Conservation (phyloP, 2,113 vertebrate species). For the Neomonachus schauinslandi region DNA sequence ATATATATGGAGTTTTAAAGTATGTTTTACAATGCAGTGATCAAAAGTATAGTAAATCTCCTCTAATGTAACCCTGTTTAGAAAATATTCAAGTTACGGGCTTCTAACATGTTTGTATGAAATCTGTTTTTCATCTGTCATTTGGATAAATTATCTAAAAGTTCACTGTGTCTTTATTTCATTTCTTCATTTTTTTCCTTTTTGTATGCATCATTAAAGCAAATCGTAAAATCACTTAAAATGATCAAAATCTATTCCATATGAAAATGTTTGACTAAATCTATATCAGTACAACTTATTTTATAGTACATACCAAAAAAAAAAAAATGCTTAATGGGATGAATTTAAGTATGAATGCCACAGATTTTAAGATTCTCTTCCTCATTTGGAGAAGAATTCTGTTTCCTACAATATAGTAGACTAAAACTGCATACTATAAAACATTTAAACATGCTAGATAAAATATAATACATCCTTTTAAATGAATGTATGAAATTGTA, state of each 20-base stretch:
- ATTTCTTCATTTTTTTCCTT: neutral
- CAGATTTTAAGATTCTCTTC: neutral
- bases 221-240: neutral
- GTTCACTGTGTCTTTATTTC: conserved; percentile 63
- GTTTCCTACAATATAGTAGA: neutral
- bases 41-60: conserved; percentile 79
- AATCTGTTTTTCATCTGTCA: conserved; percentile 75
- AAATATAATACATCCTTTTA: neutral
- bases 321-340: neutral
- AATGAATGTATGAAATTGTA: neutral
- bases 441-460: neutral
- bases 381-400: neutral
- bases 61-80: conserved; percentile 64
- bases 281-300: neutral
- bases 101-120: conserved; percentile 77
- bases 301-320: neutral
- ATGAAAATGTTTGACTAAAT: neutral
- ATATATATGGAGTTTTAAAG: conserved; percentile 75
- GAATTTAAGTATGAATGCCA: neutral
- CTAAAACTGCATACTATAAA: neutral
- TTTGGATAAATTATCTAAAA: conserved; percentile 80
- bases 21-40: conserved; percentile 71
- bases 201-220: neutral
- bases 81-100: conserved; percentile 74
- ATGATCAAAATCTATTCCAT: neutral